These are phyloP conservation scores for Pecten maximus DNA, from an alignment of 2,888 invertebrate species.

Conservation along the genomic window DNA sequence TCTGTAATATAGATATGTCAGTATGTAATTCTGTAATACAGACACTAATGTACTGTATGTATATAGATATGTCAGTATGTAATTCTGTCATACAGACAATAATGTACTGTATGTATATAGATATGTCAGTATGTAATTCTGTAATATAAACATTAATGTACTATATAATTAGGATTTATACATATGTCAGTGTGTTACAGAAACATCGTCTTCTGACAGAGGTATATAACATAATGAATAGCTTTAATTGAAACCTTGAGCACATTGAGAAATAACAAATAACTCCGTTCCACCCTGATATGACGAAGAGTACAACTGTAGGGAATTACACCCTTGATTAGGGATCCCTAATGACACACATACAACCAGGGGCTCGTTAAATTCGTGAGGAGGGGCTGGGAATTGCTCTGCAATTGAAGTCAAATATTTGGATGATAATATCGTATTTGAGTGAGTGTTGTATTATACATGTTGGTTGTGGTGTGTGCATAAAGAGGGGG, in stretches of 20 bases:
- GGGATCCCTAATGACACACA: conserved; percentile 17
- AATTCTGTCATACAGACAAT: too few relatives aligned
- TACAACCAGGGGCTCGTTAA: conserved; percentile 31
- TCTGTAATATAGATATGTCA: too few relatives aligned
- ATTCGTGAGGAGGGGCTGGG: conserved; percentile 31
- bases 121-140: too few relatives aligned
- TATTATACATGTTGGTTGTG: conserved; percentile 27
- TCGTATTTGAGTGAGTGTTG: conserved; percentile 45
- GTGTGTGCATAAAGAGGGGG: conserved; percentile 11
- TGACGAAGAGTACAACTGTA: background rate
- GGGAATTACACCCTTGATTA: background rate
- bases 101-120: too few relatives aligned
- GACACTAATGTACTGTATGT: too few relatives aligned
- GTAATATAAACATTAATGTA: too few relatives aligned
- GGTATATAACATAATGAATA: background rate
- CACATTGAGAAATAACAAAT: background rate
- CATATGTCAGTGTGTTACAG: background rate
- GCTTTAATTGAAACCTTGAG: background rate
- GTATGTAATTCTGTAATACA: too few relatives aligned
- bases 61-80: too few relatives aligned
- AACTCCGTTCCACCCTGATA: background rate
- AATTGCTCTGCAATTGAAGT: conserved; percentile 52
- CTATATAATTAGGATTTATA: background rate
- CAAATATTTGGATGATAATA: conserved; percentile 61
- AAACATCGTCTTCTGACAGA: background rate